Base-by-base conservation (phyloP, 2,888 invertebrate species). In the Mactromeris polynyma region DNA sequence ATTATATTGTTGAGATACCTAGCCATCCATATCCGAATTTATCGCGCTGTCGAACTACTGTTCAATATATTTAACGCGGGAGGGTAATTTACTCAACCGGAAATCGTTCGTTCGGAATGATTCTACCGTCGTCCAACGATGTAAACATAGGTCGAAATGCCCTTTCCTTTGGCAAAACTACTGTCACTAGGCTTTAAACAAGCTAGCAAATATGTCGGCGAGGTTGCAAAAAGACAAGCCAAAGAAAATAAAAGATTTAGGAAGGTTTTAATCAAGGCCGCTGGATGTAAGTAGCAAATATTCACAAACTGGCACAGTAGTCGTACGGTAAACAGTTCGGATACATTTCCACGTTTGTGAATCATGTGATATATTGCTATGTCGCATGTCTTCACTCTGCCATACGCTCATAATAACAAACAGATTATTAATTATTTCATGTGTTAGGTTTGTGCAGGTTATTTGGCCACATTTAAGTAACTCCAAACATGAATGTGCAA, bases 141-240 rank as follows among this genome's bases (percentile, higher is more conserved):
- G 89, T 89, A 89, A 90, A 89, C 90, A 87, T 87, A 51, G 51
- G 46, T 46, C 46, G 83, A 51, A 80, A 91, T 91, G 91, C 89
- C 89, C n/a, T 89, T 91, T 88, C 91, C 91, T n/a, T 46, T 90
- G 31, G 54, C 73, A 40, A 91, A 91, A 83, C 64, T 91, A 46
- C 19, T 83, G 19, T 83, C 88, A 31, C 31, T 91, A n/a, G 90
- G 86, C 2, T 69, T 90, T 6, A 88, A 83, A 83, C 91, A 91
- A 58, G 85, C 86, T 21, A 91, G 91, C 79, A 91, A 83, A 86
- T 83, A 89, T 85, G 90, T 90, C 40, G 90, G 90, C 51, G 80
- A 69, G 21, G 58, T 85, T 87, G 87, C 85, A 19, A 91, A 91
- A 54, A 83, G 21, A 9, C 81, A 78, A 81, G 91, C 91, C 14